Conservation (phyloP, 2,113 vertebrate species). For the Apodemus speciosus region DNA sequence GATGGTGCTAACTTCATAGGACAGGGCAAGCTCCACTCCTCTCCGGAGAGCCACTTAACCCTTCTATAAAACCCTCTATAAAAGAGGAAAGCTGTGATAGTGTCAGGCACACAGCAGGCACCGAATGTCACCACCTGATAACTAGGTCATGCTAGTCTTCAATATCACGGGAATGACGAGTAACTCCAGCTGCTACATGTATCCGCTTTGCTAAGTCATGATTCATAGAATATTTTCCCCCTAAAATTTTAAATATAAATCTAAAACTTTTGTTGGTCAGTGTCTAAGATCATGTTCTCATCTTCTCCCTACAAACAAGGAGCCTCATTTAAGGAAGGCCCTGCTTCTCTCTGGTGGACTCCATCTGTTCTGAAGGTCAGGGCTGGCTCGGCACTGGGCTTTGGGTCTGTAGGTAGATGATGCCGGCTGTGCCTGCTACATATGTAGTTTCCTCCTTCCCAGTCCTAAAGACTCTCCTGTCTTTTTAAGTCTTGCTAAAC, state of each 20-base stretch:
- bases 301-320: neutral
- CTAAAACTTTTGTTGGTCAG: neutral
- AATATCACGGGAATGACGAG: neutral
- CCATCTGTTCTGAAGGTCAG: neutral
- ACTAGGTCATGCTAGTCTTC: neutral
- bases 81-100: neutral
- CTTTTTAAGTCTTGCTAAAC: neutral
- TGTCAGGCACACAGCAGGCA: neutral
- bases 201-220: neutral
- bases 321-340: neutral
- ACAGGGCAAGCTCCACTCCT: neutral
- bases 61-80: neutral
- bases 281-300: neutral
- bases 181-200: neutral
- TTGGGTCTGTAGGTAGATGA: neutral
- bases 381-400: neutral
- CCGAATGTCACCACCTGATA: rapidly evolving
- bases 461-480: neutral
- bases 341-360: neutral
- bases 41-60: neutral
- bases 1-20: neutral
- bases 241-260: neutral
- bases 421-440: neutral
- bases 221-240: neutral
- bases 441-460: neutral